These are phyloP conservation scores for human (Homo sapiens) DNA, from an alignment of 2,113 vertebrate species.

Conservation along the genomic window DNA sequence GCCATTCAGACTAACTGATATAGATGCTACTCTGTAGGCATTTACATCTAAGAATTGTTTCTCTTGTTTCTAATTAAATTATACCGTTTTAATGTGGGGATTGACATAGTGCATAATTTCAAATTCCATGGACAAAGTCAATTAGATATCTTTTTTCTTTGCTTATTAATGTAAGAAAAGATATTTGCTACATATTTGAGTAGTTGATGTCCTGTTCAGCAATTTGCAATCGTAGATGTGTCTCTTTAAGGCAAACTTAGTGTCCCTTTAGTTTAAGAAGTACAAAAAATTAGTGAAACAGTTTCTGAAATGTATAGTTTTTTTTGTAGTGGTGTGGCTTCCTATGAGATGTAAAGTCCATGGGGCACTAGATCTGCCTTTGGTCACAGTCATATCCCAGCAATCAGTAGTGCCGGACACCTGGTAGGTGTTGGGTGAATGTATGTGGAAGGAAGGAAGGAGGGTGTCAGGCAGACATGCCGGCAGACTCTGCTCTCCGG, in stretches of 20 bases:
- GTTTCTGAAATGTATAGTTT: background rate
- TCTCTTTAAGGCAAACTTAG: background rate
- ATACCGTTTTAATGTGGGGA: background rate
- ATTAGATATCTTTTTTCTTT: constrained; percentile 4
- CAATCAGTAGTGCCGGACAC: background rate
- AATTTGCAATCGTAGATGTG: background rate
- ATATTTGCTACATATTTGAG: background rate
- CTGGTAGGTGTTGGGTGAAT: background rate
- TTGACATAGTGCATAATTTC: background rate
- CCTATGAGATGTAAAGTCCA: background rate
- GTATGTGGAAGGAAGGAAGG: background rate
- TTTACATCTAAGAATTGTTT: background rate
- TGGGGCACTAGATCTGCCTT: background rate
- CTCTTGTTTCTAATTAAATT: constrained; percentile 1
- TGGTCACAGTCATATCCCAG: background rate
- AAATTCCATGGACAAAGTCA: background rate
- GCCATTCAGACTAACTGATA: background rate
- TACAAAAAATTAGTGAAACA: constrained; percentile 3
- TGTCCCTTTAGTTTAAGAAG: constrained; percentile 14
- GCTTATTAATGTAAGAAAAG: background rate
- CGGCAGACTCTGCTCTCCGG: too few species aligned
- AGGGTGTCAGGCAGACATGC: background rate
- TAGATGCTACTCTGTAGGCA: background rate
- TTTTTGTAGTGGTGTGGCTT: background rate
- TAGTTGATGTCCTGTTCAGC: background rate